Base-by-base conservation (phyloP, 2,888 invertebrate genomes). In the Apoderus coryli region DNA sequence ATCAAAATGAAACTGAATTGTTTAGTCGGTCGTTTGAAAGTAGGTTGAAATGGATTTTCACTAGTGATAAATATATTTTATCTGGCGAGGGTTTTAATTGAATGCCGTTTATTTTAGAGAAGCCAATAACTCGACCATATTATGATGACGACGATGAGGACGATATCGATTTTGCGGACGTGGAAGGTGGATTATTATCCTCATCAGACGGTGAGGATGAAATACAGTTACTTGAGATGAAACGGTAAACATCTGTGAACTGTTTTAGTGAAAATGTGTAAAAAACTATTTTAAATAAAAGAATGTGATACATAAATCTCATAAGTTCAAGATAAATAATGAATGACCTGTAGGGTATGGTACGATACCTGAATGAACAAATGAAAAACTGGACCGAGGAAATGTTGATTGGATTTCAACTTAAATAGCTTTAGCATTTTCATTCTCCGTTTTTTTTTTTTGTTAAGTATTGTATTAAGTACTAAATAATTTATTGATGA, bases 141-240 rank as follows among this genome's bases (percentile, higher is more conserved):
- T 81, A 65, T 43, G 79, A 80, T 40, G 76, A 76, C 14, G 76
- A 77, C 24, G 70, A 75, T 3, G 57, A 72, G 29, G 54, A 53
- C 7, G 50, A 53, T 4, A 37, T 35, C 13, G 40, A 41, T 10
- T 36, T 35, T 32, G 36, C 42, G 2, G 41, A 46, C 23, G 35
- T 34, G 4, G 43, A 37, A 14, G 29, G 23, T 6, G 32, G 14
- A 9, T 36, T 25, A 31, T 19, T 33, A 11, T 31, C 28, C 31
- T 41, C 41, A 1, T 40, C 36, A 10, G 40, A 42, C 12, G 44
- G 43, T 16, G 42, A 44, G 23, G 42, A 41, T 9, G 39, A 40
- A 27, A 32, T 42, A 22, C 31, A 35, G 9, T 15, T 43, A 22
- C 27, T n/a, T n/a, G n/a, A n/a, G n/a, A n/a, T 39, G 2, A 25